Evolutionary conservation across 2,888 invertebrate genomes (phyloP).

Genomic region (Tanypteryx hageni): DNA sequence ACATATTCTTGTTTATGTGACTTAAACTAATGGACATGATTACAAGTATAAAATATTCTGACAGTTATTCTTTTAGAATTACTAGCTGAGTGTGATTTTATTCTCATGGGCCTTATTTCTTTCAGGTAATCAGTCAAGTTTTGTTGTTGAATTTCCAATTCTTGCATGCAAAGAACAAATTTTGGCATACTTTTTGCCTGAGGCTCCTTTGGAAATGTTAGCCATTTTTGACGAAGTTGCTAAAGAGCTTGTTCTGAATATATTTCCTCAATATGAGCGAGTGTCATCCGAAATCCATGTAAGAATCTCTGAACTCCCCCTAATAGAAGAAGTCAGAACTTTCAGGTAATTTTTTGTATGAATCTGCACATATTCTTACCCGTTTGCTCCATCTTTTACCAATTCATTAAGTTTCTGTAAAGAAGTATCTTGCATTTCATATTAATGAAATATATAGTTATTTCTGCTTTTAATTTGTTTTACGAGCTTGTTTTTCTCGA

Average conservation of each 20-base stretch:
- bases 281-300: slow-evolving; percentile 97
- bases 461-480: too few species aligned
- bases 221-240: slow-evolving; percentile 96
- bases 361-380: too few species aligned
- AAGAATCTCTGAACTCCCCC: slow-evolving; percentile 94
- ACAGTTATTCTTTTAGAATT: neutral
- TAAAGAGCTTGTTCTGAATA: slow-evolving; percentile 93
- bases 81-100: neutral
- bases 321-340: slow-evolving; percentile 96
- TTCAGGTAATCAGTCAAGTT: slow-evolving; percentile 82
- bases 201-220: slow-evolving; percentile 98
- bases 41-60: neutral
- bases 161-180: slow-evolving; percentile 94
- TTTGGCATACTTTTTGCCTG: slow-evolving; percentile 96
- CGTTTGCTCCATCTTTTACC: neutral
- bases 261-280: slow-evolving; percentile 97
- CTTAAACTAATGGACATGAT: neutral
- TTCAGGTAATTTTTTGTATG: slow-evolving; percentile 79
- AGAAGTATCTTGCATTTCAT: neutral
- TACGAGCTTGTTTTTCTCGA: too few species aligned
- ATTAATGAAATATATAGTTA: too few species aligned
- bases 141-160: slow-evolving; percentile 94
- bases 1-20: too few species aligned
- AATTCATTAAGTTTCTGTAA: neutral
- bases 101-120: slow-evolving; percentile 65